Conservation (phyloP, 2,888 invertebrate genomes). For the Petrolisthes cinctipes region DNA sequence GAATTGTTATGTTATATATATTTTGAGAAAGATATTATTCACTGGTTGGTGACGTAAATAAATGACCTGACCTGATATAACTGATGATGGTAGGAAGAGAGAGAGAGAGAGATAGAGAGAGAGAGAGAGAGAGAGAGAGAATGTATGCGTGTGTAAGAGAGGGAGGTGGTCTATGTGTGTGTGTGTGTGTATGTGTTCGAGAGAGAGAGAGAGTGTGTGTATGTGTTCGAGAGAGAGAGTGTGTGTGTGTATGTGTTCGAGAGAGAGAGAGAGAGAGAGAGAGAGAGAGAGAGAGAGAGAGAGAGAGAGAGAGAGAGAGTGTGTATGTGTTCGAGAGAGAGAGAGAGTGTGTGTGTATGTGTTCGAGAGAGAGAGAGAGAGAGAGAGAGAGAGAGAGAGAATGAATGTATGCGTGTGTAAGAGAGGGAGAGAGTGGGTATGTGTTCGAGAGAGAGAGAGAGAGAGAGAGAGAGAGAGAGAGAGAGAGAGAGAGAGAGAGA, state of each 20-base stretch:
- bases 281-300: too few relatives aligned
- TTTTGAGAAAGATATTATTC: neutral
- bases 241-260: too few relatives aligned
- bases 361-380: constrained; percentile 10
- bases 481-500: constrained; percentile 6
- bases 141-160: too few relatives aligned
- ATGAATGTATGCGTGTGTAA: constrained; percentile 13
- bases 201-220: too few relatives aligned
- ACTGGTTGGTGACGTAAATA: neutral
- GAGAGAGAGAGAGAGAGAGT: neutral
- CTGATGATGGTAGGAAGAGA: too few relatives aligned
- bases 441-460: neutral
- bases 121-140: too few relatives aligned
- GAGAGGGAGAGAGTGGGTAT: neutral
- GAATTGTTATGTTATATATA: neutral
- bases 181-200: too few relatives aligned
- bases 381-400: neutral
- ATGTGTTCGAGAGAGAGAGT: too few relatives aligned
- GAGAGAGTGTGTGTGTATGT: neutral
- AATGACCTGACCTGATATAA: too few relatives aligned
- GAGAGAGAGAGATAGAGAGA: too few relatives aligned
- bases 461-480: neutral
- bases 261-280: too few relatives aligned
- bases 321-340: constrained; percentile 11
- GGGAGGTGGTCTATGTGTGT: too few relatives aligned